These are phyloP conservation scores for Panthera leo DNA, from an alignment of 2,113 vertebrate species.

Conservation along the genomic window DNA sequence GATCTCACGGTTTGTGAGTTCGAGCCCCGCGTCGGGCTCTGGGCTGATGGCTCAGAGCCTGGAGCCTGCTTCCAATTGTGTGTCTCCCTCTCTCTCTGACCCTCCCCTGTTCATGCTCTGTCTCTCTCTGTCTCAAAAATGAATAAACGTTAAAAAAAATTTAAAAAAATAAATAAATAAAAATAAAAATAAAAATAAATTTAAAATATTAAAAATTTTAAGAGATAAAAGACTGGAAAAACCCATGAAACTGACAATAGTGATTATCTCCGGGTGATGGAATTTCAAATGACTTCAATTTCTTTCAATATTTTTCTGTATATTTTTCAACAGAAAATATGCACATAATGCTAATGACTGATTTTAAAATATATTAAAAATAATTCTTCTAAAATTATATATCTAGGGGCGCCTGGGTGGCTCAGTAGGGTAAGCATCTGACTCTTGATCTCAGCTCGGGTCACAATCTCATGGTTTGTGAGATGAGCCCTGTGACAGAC, in stretches of 20 bases:
- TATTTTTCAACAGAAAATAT: not conserved
- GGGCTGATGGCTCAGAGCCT: too few species aligned
- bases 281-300: not conserved
- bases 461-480: not conserved
- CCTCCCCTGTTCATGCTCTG: too few species aligned
- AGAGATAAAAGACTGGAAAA: not conserved
- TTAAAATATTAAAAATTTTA: too few species aligned
- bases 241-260: not conserved
- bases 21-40: accelerated
- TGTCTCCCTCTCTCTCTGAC: too few species aligned
- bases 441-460: not conserved
- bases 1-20: too few species aligned
- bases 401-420: too few species aligned
- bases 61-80: too few species aligned
- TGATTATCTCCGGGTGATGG: not conserved
- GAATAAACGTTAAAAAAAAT: too few species aligned
- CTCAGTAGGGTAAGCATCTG: too few species aligned
- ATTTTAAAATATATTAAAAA: not conserved
- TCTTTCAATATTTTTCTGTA: not conserved
- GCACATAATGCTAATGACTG: not conserved
- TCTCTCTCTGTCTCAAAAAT: too few species aligned
- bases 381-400: not conserved
- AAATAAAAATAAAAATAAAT: too few species aligned
- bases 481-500: not conserved
- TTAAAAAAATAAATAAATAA: too few species aligned